phyloP scores from a whole-genome alignment of 2,888 invertebrate genomes.

The Tholera decimalis region DNA sequence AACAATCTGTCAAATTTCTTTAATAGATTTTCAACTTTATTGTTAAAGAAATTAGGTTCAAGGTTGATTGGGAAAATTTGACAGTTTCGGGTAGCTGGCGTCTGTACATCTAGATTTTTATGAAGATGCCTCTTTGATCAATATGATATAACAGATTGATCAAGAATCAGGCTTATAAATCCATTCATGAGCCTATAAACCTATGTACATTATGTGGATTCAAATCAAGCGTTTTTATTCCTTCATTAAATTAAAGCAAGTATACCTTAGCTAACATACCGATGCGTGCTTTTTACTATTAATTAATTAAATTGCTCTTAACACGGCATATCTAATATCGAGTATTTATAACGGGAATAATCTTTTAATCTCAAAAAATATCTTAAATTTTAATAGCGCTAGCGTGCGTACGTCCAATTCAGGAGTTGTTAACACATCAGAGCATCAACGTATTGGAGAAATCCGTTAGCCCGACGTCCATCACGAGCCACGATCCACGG shows the following conservation, averaged over 20 bases:
- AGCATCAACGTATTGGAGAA: conserved; percentile 74
- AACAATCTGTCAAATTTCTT: too few species aligned
- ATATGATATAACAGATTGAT: neutral
- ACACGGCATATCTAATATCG: conserved; percentile 51
- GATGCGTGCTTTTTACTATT: conserved; percentile 44
- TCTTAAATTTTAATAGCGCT: conserved; percentile 62
- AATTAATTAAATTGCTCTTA: conserved; percentile 42
- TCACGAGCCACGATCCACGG: conserved; percentile 68
- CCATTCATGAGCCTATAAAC: neutral
- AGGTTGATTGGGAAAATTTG: too few species aligned
- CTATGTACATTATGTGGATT: neutral
- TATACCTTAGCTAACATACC: conserved; percentile 4
- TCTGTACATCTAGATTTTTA: too few species aligned
- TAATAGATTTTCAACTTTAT: too few species aligned
- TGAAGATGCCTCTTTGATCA: neutral
- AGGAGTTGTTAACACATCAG: conserved; percentile 69
- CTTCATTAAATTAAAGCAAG: neutral
- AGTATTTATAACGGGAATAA: conserved; percentile 57
- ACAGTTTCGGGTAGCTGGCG: too few species aligned
- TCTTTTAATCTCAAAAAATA: conserved; percentile 53
- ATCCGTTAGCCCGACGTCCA: conserved; percentile 76
- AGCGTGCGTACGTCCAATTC: conserved; percentile 76
- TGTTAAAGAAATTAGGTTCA: too few species aligned
- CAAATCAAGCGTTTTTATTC: neutral
- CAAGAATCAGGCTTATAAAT: neutral